Evolutionary conservation across 1,140 invertebrate species (phyloP), one percentile per base, ranked within the genome.

Genomic region (Trachelipus rathkii): DNA sequence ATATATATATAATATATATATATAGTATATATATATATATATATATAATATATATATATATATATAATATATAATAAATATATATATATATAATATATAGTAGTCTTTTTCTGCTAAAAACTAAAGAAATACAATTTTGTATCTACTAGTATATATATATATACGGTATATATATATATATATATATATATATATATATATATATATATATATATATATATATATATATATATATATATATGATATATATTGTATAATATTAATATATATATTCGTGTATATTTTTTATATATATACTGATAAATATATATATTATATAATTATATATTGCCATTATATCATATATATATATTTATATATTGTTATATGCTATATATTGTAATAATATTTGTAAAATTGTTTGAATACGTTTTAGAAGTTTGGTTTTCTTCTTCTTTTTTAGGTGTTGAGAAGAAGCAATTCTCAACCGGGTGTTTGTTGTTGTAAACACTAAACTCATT

Each of bases 141-240:
- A n/a, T n/a, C n/a, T n/a, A n/a, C n/a, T n/a, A n/a, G n/a, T n/a
- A 33, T 33, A 33, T 33, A 33, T 33, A 33, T 33, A 33, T 33
- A 33, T 33, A 33, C n/a, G n/a, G n/a, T 33, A 33, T 33, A 33
- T 33, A 33, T 33, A 68, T 68, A 68, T 68, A 68, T 68, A 68
- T 68, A 68, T 68, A 68, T 68, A 68, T 68, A 68, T 68, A 68
- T 68, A 68, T 68, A 68, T 68, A 68, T 68, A 68, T 68, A 68
- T 68, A 68, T 68, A 68, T 68, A 15, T 68, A 68, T 68, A 68
- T 68, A 15, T 68, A 68, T 68, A 68, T 68, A 68, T 68, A 68
- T 68, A 68, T 68, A 68, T 68, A 68, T 68, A 10, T 68, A 68
- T 68, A 10, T 68, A 68, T 68, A 15, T 68, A 68, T 68, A 68